Percentiles rank a stretch among this genome's conserved stretches.
Conservation (phyloP, 2,797 vertebrate species). For the Triplophysa yarkandensis region DNA sequence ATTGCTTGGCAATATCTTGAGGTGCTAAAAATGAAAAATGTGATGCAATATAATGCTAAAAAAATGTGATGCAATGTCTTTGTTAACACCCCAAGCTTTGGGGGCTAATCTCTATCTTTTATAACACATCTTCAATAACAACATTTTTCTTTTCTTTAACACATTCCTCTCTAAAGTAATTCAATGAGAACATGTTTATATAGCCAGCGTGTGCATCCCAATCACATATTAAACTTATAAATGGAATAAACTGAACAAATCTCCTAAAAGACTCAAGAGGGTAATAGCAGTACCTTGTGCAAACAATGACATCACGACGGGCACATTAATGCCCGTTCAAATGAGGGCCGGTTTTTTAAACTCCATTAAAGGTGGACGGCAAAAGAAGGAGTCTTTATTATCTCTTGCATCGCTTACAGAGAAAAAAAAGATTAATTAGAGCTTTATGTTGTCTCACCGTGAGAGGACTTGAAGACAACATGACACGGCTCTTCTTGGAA, state of each 20-base stretch:
- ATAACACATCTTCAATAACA: not conserved
- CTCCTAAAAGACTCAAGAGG: conserved; percentile 7
- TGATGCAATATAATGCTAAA: not conserved
- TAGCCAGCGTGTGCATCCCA: not conserved
- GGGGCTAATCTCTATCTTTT: not conserved
- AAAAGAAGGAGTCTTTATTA: conserved; percentile 40
- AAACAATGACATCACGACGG: conserved; percentile 34
- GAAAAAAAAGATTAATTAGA: conserved; percentile 47
- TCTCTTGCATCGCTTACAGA: conserved; percentile 39
- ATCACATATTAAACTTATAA: not conserved
- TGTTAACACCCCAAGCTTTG: not conserved
- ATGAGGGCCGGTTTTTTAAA: conserved; percentile 20
- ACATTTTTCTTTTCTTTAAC: not conserved
- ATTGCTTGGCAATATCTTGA: not conserved
- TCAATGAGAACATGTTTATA: not conserved
- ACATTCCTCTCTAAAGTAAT: not conserved
- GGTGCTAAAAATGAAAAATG: not conserved
- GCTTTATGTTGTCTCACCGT: conserved; percentile 21
- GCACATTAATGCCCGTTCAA: conserved; percentile 14
- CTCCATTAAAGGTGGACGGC: conserved; percentile 22
- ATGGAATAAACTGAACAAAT: not conserved
- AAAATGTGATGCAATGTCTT: not conserved
- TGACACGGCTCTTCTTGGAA: conserved; percentile 36
- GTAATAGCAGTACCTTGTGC: conserved; percentile 11
- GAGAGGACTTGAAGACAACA: conserved; percentile 33